Percentiles rank a stretch among this genome's conserved stretches.
These are phyloP conservation scores for Oxycera nigricornis DNA, from an alignment of 2,888 invertebrate species.

Conservation along the genomic window DNA sequence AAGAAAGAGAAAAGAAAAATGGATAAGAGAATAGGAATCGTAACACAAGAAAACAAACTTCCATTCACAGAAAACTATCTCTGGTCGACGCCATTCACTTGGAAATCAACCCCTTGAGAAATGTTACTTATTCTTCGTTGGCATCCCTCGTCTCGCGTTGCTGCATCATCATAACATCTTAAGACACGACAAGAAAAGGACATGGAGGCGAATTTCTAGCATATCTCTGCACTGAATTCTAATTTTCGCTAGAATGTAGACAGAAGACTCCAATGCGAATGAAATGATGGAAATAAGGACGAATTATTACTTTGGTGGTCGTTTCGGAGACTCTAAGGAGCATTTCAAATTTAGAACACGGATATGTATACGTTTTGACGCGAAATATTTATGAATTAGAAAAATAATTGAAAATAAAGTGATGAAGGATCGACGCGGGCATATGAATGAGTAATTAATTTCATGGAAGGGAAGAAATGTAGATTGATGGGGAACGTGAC, in stretches of 20 bases:
- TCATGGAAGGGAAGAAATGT: no score
- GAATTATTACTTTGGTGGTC: not conserved
- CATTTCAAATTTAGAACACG: not conserved
- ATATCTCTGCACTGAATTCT: not conserved
- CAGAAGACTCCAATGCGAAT: conserved; percentile 3
- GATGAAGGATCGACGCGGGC: not conserved
- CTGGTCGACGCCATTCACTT: conserved; percentile 3
- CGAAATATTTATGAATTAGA: conserved; percentile 17
- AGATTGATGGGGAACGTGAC: no score
- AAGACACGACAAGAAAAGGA: not conserved
- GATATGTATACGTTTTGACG: not conserved
- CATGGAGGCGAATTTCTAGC: not conserved
- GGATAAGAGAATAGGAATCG: not conserved
- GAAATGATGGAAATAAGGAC: not conserved
- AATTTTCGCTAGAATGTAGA: conserved; percentile 4
- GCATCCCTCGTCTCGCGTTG: not conserved
- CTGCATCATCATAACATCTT: not conserved
- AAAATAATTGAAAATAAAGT: conserved; percentile 1
- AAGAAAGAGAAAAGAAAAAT: not conserved
- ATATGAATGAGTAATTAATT: not conserved
- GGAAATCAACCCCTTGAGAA: conserved; percentile 3
- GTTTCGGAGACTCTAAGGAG: not conserved
- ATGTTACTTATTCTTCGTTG: conserved; percentile 2
- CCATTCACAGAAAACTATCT: conserved; percentile 14
- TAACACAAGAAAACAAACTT: not conserved